Conservation (phyloP, 2,113 vertebrate genomes). For the Apodemus sylvaticus region DNA sequence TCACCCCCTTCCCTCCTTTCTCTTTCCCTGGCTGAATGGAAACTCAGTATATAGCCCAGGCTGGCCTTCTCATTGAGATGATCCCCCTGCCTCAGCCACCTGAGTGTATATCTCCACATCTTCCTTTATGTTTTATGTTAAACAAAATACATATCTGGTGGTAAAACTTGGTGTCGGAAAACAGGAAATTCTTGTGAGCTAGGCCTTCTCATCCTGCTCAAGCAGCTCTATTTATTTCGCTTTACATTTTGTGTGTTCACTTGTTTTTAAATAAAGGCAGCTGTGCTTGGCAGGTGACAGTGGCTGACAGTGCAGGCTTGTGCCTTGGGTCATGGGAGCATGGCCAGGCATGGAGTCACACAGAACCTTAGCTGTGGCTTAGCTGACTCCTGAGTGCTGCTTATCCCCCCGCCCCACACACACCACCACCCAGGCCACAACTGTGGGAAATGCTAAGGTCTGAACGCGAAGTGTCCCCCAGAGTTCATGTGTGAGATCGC, state of each 20-base stretch:
- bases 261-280: neutral
- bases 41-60: neutral
- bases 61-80: neutral
- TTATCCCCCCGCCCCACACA: neutral
- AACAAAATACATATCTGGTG: neutral
- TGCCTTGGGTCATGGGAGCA: neutral
- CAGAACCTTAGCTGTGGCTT: neutral
- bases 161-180: neutral
- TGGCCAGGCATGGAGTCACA: neutral
- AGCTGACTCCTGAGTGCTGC: neutral
- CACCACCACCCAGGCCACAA: neutral
- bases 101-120: neutral
- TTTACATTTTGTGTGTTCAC: neutral
- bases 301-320: neutral
- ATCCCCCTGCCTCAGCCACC: neutral
- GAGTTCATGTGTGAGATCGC: fast-evolving
- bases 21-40: neutral
- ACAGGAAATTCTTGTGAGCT: neutral
- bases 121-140: neutral
- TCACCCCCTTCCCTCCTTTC: too few relatives aligned
- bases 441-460: neutral
- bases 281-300: neutral
- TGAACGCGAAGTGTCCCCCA: neutral
- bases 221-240: neutral
- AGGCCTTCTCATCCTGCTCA: neutral